These are phyloP conservation scores for Zhengitettix transpicula DNA, from an alignment of 2,888 invertebrate genomes.

Conservation along the genomic window DNA sequence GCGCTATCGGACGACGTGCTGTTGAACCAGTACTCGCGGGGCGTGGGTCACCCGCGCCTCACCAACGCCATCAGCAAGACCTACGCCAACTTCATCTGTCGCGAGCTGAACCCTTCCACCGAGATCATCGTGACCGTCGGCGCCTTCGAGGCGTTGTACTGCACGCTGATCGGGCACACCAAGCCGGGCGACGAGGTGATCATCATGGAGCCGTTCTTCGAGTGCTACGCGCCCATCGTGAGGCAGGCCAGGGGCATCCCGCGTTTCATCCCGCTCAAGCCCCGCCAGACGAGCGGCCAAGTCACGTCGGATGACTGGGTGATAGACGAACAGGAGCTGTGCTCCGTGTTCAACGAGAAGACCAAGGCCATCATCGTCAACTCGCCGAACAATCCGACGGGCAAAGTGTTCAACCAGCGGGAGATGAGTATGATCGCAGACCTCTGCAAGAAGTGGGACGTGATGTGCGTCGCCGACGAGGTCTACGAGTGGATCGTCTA, in stretches of 20 bases:
- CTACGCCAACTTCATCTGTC: conserved; percentile 61
- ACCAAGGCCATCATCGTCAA: conserved; percentile 94
- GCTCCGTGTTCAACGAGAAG: conserved; percentile 60
- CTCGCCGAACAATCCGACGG: conserved; percentile 94
- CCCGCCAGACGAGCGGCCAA: conserved; percentile 31
- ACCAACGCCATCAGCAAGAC: conserved; percentile 69
- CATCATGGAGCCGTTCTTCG: conserved; percentile 95
- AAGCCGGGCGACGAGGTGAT: conserved; percentile 82
- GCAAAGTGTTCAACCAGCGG: conserved; percentile 62
- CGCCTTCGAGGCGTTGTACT: conserved; percentile 88
- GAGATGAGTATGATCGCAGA: conserved; percentile 67
- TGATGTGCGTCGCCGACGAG: conserved; percentile 86
- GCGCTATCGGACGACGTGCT: conserved; percentile 51
- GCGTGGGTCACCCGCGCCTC: conserved; percentile 86
- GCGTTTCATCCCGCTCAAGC: conserved; percentile 66
- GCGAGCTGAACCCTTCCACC: conserved; percentile 62
- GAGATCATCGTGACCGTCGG: conserved; percentile 84
- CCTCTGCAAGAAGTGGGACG: conserved; percentile 82
- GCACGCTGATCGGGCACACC: conserved; percentile 71
- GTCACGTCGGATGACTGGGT: conserved; percentile 73
- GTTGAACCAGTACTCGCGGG: conserved; percentile 84
- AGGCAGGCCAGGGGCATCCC: conserved; percentile 71
- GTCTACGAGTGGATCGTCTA: conserved; percentile 97
- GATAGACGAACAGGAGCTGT: conserved; percentile 66
- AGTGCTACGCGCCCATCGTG: conserved; percentile 95